Evolutionary conservation across 2,888 invertebrate genomes (phyloP).

Genomic region (Lypha dubia): DNA sequence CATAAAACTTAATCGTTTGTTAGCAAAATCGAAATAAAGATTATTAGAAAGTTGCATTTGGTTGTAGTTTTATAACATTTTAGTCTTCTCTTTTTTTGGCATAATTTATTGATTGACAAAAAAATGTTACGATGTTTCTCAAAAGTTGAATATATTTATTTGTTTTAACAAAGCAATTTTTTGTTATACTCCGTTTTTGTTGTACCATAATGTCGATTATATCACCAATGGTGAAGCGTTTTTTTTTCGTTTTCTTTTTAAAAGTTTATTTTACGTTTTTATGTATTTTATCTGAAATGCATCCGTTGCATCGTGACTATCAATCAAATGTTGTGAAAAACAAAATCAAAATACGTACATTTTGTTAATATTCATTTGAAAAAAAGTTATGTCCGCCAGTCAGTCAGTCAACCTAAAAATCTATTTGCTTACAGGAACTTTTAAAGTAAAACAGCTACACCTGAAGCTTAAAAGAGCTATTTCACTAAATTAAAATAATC

Average conservation of each 20-base stretch:
- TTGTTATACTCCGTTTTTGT: neutral
- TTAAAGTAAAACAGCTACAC: neutral
- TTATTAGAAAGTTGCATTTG: too few relatives aligned
- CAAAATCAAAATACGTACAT: neutral
- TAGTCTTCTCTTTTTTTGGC: neutral
- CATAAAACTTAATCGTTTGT: neutral
- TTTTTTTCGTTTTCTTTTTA: neutral
- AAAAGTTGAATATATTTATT: neutral
- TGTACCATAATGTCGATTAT: conserved; percentile 20
- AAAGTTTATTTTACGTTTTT: neutral
- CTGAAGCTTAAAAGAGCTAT: neutral
- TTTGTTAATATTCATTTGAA: conserved; percentile 43
- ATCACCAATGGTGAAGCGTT: conserved; percentile 11
- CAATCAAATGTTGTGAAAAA: too few relatives aligned
- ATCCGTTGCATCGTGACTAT: conserved; percentile 34
- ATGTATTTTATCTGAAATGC: conserved; percentile 18
- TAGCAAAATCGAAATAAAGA: neutral
- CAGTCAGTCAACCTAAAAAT: conserved; percentile 60
- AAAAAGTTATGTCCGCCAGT: conserved; percentile 55
- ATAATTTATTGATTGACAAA: neutral
- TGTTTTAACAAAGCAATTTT: neutral
- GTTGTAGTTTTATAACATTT: neutral
- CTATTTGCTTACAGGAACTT: conserved; percentile 21
- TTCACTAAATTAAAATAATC: neutral
- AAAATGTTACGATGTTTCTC: neutral